Base-by-base conservation (phyloP, 2,113 vertebrate species). In the Sorex fumeus region DNA sequence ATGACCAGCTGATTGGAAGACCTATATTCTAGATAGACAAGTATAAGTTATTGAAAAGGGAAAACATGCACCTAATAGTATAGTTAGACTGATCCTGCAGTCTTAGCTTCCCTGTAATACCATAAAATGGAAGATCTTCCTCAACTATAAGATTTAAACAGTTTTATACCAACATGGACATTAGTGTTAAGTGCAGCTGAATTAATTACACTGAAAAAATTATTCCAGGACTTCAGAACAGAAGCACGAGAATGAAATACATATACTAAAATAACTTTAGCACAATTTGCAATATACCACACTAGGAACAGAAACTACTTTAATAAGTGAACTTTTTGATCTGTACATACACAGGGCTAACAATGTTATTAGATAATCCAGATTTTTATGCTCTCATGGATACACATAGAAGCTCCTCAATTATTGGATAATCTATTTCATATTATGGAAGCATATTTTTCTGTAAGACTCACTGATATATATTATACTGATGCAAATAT, bases 41-140 rank as follows among this genome's bases (percentile, higher is more conserved):
- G 96, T 97, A 96, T 97, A 98, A 98, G 97, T 98, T 98, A 98
- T 97, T 97, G 98, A 98, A 96, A 97, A 97, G 96, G 98, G 97
- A 96, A 95, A 84, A 95, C 98, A 97, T 97, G 98, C 97, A 98
- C 97, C 97, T 98, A 96, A 94, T 77, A 87, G 93, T 97, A 97
- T 91, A 98, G 97, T 97, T 90, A 97, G 98, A 98, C 99, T 98
- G 99, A 98, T 98, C 99, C 99, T 98, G 99, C 99, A 99, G 99
- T 98, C 98, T 96, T 47, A 72, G 93, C 97, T 97, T 97, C 97
- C 98, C 98, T 98, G 98, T 98, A 95, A 98, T 95, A 97, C 96
- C 95, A 84, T 97, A 60, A 89, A 97, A 96, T 96, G 97, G 97
- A 97, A 98, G 98, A 96, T 97, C 97, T 97, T 97, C 97, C 97